Base-by-base conservation (phyloP, 1,140 invertebrate genomes). In the Bilobella aurantiaca region DNA sequence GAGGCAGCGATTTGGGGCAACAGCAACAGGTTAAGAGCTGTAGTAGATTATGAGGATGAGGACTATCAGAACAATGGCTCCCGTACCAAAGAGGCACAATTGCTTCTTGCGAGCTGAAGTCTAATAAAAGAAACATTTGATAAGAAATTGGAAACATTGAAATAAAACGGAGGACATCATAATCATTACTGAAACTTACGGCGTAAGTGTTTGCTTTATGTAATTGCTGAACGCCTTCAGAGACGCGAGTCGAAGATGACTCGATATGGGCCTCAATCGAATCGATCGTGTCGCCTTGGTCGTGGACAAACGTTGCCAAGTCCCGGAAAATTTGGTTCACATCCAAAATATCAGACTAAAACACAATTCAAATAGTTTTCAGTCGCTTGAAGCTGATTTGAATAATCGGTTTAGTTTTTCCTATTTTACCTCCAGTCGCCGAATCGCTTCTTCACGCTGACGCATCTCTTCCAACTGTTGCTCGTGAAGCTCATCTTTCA, bases 301-400 rank as follows among this genome's bases (percentile, higher is more conserved):
- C 91, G 76, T 98, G 94, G 21, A 99, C 94, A 77, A 99, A 81
- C 57, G 90, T 85, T 2, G 94, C 96, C 57, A 99, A 81, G 76
- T 98, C 95, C 82, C 95, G 97, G 78, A 98, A 99, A 74, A 99
- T 98, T 79, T 96, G 87, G 80, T 98, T 98, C 18, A 98, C 93
- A 75, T 94, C 92, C 71, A 85, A 84, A 72, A 98, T 98, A 78
- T 98, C 92, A 73, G 81, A 86, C 90, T 96, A 79, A 73, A 82
- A 81, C 64, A 76, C 37, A 62, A 23, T 58, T 57, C 65, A 64
- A 23, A 56, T 62, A 46, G 63, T n/a, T 72, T 63, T 64, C 28
- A 61, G 3, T 47, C n/a, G n/a, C n/a, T n/a, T n/a, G n/a, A n/a
- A n/a, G n/a, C n/a, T n/a, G n/a, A n/a, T n/a, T n/a, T n/a, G n/a